Base-by-base conservation (phyloP, 1,140 invertebrate species). In the Drosophila lacteicornis region DNA sequence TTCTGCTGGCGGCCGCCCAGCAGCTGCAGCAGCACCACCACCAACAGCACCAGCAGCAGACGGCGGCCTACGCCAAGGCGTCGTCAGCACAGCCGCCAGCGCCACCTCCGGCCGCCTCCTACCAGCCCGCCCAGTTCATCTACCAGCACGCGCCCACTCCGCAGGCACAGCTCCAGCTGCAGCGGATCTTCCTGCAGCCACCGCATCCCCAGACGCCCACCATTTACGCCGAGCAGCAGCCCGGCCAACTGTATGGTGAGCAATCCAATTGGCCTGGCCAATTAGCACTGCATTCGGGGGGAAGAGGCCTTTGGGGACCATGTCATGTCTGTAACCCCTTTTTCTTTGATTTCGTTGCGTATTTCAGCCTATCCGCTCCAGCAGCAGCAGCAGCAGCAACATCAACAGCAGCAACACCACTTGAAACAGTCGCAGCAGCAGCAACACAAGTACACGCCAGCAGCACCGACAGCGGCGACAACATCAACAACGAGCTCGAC, bases 21-120 rank as follows among this genome's bases (percentile, higher is more conserved):
- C 86, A 91, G 36, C 51, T 84, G 38, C 84, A 86, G n/a, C 83
- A 82, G 22, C 79, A 86, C 1, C 82, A 87, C 4, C 77, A 84
- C 0, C 80, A 82, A 0, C 81, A 86, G 9, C 82, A 82, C 15
- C 82, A 86, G 1, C 82, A 76, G 15, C 82, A 82, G 22, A 69
- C 51, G 36, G 17, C 66, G 0, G 47, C 74, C 7, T 90, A 80
- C 36, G 56, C 74, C 4, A 87, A 84, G 47, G 42, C 46, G 0
- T 56, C 62, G 3, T 30, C 27, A 30, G 46, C 81, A 49, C 62
- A 60, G 0, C 47, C 80, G 3, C 8, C 67, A 12, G 15, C 73
- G 9, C n/a, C 63, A 15, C 13, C 70, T 6, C 25, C 50, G n/a
- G 17, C 9, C 11, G 79, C 51, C 38, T 22, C n/a, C 22, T 82